These are phyloP conservation scores for Chrysoperla carnea DNA, from an alignment of 1,140 invertebrate genomes.

Conservation along the genomic window DNA sequence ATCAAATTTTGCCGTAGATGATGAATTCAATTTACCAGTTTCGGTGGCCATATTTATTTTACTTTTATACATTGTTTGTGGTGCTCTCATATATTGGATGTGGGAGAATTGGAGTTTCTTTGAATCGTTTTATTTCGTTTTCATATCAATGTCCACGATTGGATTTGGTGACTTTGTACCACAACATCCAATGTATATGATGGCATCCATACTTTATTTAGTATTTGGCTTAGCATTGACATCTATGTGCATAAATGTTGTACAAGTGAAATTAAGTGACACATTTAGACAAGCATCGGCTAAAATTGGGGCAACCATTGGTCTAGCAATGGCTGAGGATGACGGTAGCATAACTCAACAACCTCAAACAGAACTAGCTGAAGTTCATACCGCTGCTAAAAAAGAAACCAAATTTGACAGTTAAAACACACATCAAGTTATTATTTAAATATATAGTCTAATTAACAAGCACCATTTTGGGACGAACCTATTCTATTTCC, in stretches of 20 bases:
- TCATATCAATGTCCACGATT: conserved; percentile 88
- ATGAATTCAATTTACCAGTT: conserved; percentile 86
- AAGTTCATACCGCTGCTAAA: conserved; percentile 9
- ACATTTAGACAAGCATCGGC: conserved; percentile 70
- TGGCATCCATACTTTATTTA: conserved; percentile 81
- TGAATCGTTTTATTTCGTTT: conserved; percentile 86
- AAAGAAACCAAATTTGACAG: no score
- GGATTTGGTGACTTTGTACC: conserved; percentile 84
- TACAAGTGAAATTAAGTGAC: conserved; percentile 70
- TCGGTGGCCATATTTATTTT: conserved; percentile 68
- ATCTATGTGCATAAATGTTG: conserved; percentile 94
- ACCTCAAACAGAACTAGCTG: conserved; percentile 16
- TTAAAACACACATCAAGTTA: no score
- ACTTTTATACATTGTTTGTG: conserved; percentile 67
- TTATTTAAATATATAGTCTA: no score
- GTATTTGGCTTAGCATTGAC: conserved; percentile 87
- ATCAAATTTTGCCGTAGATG: conserved; percentile 55
- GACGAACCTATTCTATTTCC: no score
- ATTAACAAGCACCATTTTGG: no score
- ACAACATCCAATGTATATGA: conserved; percentile 76
- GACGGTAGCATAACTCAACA: conserved; percentile 26
- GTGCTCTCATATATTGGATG: conserved; percentile 56
- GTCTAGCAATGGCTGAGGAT: conserved; percentile 50
- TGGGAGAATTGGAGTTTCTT: conserved; percentile 74
- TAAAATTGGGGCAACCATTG: conserved; percentile 73